Base-by-base conservation (phyloP, 2,113 vertebrate species). In the Pampusana beccarii region DNA sequence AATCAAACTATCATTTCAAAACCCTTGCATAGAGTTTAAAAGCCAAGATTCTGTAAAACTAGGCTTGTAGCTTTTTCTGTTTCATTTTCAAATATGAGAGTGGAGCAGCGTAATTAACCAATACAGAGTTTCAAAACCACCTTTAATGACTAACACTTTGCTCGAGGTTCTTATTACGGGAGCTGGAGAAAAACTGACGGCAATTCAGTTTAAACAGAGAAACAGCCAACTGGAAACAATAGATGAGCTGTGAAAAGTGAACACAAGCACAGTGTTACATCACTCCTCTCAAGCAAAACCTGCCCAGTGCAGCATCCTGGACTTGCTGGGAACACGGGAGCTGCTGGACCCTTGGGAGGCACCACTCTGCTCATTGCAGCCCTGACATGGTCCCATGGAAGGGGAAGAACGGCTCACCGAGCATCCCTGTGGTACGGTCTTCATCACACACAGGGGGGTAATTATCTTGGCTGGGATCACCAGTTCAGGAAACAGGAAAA, bases 401-500 rank as follows among this genome's bases (percentile, higher is more conserved):
- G 1, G 13, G 50, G 46, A 12, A 86, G 31, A 65, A 36, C 0
- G 0, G 33, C 44, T 67, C 83, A 34, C 18, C 4, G 8, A 58
- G 50, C 62, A 88, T 9, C 57, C 46, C 80, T 7, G 10, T 2
- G 4, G 33, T 69, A 29, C 5, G 31, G 64, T 64, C 87, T 38
- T 34, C 69, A 36, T 28, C 83, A 53, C 69, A 25, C 24, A 9
- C 31, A 33, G 20, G 17, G 5, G 26, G 53, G 51, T 33, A 40
- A 16, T 88, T 72, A 61, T 69, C 53, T 25, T 3, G 36, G 34
- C 65, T 70, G 36, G 86, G 53, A 81, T 84, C 92, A 54, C 24
- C 51, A 6, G 17, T 2, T 54, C 8, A 10, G 65, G 81, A 80
- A 95, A 92, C 83, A 92, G 95, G 93, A 96, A 96, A 34, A 92